Base-by-base conservation (phyloP, 1,140 invertebrate species). In the Hermetia illucens region DNA sequence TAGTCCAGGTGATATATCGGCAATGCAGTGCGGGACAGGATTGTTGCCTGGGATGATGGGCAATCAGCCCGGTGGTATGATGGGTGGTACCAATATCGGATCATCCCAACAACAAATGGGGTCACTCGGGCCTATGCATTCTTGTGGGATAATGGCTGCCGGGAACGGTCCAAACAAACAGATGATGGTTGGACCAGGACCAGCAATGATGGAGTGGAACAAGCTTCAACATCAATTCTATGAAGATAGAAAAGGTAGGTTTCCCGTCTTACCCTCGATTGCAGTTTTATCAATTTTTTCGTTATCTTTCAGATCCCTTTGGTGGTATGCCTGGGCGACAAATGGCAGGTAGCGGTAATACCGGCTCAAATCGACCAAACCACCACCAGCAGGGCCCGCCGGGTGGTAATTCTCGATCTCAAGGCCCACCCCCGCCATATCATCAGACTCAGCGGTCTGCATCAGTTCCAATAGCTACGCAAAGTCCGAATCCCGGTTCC, bases 341-440 rank as follows among this genome's bases (percentile, higher is more conserved):
- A n/a, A n/a, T n/a, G n/a, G n/a, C n/a, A n/a, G n/a, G n/a, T n/a
- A n/a, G n/a, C n/a, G n/a, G n/a, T n/a, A n/a, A n/a, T n/a, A n/a
- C n/a, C n/a, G n/a, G n/a, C n/a, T n/a, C n/a, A n/a, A n/a, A n/a
- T n/a, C n/a, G n/a, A n/a, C n/a, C n/a, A n/a, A n/a, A n/a, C n/a
- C n/a, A n/a, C n/a, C n/a, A n/a, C n/a, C n/a, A n/a, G n/a, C n/a
- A n/a, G n/a, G n/a, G n/a, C n/a, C n/a, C n/a, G n/a, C n/a, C n/a
- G n/a, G n/a, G n/a, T n/a, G n/a, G 63, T 65, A 39, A 66, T 65
- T 6, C 71, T 8, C 69, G 72, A 31, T 72, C 72, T 42, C 85
- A 87, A 63, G 86, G 86, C 6, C 84, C 87, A 5, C 88, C 87
- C 3, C 88, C 88, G 4, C 79, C 87, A 10, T 85, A 85, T 63